Conservation (phyloP, 2,797 vertebrate genomes). For the Mastacembelus armatus region DNA sequence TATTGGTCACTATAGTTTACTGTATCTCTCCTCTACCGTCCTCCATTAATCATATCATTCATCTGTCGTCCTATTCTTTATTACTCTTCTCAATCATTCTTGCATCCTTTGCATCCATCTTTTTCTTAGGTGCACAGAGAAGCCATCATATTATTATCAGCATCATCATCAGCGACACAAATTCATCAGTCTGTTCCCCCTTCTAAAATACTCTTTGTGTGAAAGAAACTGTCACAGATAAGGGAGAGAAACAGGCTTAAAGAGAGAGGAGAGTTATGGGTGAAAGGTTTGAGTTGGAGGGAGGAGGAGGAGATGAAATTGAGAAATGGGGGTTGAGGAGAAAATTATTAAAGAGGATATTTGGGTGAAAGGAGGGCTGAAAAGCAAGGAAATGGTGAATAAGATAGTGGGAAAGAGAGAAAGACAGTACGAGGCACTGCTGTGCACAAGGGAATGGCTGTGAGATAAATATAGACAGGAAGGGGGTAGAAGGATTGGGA, state of each 20-base stretch:
- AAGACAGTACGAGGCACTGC: slow-evolving; percentile 5
- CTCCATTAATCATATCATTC: slow-evolving; percentile 9
- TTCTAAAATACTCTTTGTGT: too few relatives aligned
- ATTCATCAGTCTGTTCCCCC: too few relatives aligned
- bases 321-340: not conserved
- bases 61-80: slow-evolving; percentile 8
- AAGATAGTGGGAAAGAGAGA: not conserved
- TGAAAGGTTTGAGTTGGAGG: not conserved
- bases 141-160: too few relatives aligned
- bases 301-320: not conserved
- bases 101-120: slow-evolving; percentile 8
- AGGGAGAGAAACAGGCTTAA: not conserved
- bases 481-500: slow-evolving; percentile 23
- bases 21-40: not conserved
- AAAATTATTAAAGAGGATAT: not conserved
- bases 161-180: too few relatives aligned
- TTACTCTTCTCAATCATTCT: slow-evolving; percentile 26
- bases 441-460: slow-evolving; percentile 4
- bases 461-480: slow-evolving; percentile 54
- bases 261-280: not conserved
- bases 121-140: too few relatives aligned
- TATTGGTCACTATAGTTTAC: not conserved
- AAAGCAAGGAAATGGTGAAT: not conserved
- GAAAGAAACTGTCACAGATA: too few relatives aligned
- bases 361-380: not conserved